These are phyloP conservation scores for Catocala fraxini DNA, from an alignment of 2,888 invertebrate genomes.

Conservation along the genomic window DNA sequence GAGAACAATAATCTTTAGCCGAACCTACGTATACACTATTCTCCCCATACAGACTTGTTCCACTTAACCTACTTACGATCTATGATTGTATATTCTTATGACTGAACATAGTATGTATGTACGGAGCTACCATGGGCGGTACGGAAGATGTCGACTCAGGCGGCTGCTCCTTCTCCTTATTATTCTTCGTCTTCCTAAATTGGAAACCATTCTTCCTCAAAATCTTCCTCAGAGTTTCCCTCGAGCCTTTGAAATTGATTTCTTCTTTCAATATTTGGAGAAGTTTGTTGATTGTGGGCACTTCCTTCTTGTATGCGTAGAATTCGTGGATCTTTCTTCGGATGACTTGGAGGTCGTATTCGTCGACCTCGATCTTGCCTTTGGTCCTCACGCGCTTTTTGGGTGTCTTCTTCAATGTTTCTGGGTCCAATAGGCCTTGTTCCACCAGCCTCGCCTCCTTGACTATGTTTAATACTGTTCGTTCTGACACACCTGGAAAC, in stretches of 20 bases:
- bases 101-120: constrained; percentile 80
- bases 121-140: constrained; percentile 78
- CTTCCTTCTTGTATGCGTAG: constrained; percentile 82
- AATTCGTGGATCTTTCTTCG: constrained; percentile 82
- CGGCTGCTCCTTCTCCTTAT: constrained; percentile 75
- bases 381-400: constrained; percentile 81
- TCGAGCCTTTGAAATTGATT: constrained; percentile 81
- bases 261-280: constrained; percentile 81
- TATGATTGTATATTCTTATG: constrained; percentile 80
- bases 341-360: constrained; percentile 81
- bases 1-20: no score
- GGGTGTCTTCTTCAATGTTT: constrained; percentile 76
- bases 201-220: constrained; percentile 82
- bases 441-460: constrained; percentile 81
- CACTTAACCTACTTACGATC: constrained; percentile 23
- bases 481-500: constrained; percentile 76
- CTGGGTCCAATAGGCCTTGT: constrained; percentile 80
- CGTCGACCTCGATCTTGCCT: constrained; percentile 82
- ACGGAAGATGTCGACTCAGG: constrained; percentile 69
- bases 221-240: constrained; percentile 80
- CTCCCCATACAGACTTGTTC: background rate
- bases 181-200: constrained; percentile 81
- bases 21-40: background rate
- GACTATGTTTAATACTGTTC: constrained; percentile 80
- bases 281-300: constrained; percentile 81